Conservation (phyloP, 2,113 vertebrate genomes). For the Tursiops truncatus region DNA sequence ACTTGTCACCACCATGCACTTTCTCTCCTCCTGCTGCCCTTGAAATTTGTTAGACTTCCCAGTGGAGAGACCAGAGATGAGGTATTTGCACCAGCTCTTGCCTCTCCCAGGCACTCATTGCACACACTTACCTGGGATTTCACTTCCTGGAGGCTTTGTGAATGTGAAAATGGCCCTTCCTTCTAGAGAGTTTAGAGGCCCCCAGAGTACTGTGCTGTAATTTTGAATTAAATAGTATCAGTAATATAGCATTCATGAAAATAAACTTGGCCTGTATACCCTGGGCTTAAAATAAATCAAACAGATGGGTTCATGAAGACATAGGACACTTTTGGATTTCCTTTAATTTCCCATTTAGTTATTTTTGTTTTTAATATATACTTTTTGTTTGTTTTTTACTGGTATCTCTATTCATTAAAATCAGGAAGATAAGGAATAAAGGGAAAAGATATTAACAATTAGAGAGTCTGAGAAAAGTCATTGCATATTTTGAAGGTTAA, state of each 20-base stretch:
- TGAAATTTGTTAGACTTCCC: background rate
- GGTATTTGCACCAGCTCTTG: background rate
- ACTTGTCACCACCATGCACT: background rate
- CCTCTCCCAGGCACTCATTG: background rate
- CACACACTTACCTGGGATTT: background rate
- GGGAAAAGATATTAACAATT: background rate
- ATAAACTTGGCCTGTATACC: background rate
- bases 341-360: constrained; percentile 40
- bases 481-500: constrained; percentile 43
- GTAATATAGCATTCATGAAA: constrained; percentile 20
- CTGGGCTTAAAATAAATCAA: constrained; percentile 26
- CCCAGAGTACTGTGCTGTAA: constrained; percentile 2
- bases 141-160: constrained; percentile 52
- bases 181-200: constrained; percentile 27
- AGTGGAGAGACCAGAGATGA: background rate
- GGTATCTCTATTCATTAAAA: constrained; percentile 30
- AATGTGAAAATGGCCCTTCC: constrained; percentile 33
- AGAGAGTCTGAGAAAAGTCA: background rate
- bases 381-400: constrained; percentile 21
- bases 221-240: constrained; percentile 41
- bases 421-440: background rate
- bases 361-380: background rate
- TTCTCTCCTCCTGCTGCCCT: background rate
- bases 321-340: constrained; percentile 16
- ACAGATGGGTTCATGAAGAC: background rate